phyloP scores from a whole-genome alignment of 2,113 vertebrate genomes.

The Pseudorasbora parva region DNA sequence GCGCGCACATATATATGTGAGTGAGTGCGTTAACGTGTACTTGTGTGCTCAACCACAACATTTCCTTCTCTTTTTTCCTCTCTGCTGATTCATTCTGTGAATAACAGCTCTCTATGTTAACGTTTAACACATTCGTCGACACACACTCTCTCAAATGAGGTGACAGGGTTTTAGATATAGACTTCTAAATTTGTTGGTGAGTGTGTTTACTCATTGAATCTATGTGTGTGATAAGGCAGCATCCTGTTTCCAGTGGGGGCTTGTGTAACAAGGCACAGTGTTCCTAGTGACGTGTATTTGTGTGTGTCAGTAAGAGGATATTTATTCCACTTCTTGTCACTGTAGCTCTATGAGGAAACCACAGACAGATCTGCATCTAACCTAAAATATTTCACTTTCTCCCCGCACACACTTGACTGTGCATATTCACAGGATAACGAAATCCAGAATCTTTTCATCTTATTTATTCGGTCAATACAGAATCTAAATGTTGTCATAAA shows the following conservation, averaged over 20 bases:
- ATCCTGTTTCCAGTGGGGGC: conserved; percentile 78
- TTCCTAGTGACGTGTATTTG: conserved; percentile 67
- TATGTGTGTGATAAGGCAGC: conserved; percentile 70
- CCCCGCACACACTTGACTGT: not conserved
- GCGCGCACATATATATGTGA: not conserved
- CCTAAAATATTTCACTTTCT: conserved; percentile 39
- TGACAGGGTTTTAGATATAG: conserved; percentile 10
- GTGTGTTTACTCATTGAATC: conserved; percentile 52
- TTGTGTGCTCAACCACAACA: conserved; percentile 53
- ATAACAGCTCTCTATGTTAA: conserved; percentile 50
- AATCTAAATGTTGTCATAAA: not conserved
- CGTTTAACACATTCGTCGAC: conserved; percentile 47
- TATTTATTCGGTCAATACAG: not conserved
- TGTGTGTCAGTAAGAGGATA: conserved; percentile 52
- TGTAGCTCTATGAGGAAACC: conserved; percentile 53
- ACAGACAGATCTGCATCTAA: conserved; percentile 53
- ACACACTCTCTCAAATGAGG: conserved; percentile 32
- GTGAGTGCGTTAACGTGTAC: conserved; percentile 27
- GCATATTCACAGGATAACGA: conserved; percentile 1
- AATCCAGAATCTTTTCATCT: not conserved
- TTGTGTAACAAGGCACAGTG: conserved; percentile 63
- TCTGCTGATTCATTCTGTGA: conserved; percentile 56
- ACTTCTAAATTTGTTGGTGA: conserved; percentile 42
- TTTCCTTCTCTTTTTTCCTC: conserved; percentile 56
- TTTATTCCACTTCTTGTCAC: conserved; percentile 38